These are phyloP conservation scores for Cygnus atratus DNA, from an alignment of 2,113 vertebrate genomes.

Conservation along the genomic window DNA sequence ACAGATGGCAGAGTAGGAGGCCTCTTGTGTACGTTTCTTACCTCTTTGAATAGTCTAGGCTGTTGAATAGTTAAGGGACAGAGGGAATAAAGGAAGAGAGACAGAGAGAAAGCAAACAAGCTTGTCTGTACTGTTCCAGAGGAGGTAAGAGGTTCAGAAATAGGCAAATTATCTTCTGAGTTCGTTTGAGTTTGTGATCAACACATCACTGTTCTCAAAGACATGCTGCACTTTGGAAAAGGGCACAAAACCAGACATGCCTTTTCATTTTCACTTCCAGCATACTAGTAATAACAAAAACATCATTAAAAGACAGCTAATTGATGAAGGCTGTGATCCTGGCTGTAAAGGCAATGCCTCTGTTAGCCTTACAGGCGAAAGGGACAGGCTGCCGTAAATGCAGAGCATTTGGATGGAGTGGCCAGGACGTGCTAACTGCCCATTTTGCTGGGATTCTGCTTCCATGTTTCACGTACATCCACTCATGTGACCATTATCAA, in stretches of 20 bases:
- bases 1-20: background rate
- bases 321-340: background rate
- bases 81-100: background rate
- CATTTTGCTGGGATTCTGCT: background rate
- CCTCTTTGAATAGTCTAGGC: background rate
- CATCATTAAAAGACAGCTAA: background rate
- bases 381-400: background rate
- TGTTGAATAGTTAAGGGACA: background rate
- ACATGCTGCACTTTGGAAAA: background rate
- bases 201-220: background rate
- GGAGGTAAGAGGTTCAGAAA: background rate
- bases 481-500: background rate
- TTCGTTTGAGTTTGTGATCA: background rate
- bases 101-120: background rate
- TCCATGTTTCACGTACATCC: background rate
- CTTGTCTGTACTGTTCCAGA: background rate
- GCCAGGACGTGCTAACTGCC: rapidly evolving
- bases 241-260: background rate
- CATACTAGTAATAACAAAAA: background rate
- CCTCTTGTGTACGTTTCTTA: background rate
- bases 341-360: background rate
- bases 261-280: background rate
- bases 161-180: background rate
- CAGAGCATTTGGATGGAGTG: background rate
- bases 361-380: background rate